Percentiles rank a stretch among this genome's conserved stretches.
Evolutionary conservation across 2,113 vertebrate genomes (phyloP).

Genomic region (Nipponia nippon): DNA sequence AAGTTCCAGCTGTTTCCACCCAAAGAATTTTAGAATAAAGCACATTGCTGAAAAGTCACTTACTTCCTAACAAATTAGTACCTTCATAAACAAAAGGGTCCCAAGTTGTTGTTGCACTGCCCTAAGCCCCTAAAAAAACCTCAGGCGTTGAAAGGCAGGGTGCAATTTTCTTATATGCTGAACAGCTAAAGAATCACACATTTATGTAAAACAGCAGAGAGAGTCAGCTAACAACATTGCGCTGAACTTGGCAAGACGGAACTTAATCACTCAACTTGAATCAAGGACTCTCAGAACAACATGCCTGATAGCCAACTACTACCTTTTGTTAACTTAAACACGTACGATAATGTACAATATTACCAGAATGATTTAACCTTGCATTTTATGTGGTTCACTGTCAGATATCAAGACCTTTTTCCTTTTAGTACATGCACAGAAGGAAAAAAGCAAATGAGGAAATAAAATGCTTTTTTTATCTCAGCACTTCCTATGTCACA

Average conservation of each 20-base stretch:
- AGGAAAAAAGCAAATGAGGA: background rate
- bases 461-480: background rate
- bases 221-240: background rate
- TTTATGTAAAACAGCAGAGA: background rate
- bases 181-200: background rate
- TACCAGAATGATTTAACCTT: background rate
- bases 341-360: rapidly evolving
- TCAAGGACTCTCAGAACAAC: background rate
- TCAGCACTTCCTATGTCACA: background rate
- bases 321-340: background rate
- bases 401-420: background rate
- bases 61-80: background rate
- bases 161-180: background rate
- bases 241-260: rapidly evolving
- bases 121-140: background rate
- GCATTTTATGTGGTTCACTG: background rate
- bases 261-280: background rate
- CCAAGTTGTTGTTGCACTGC: rapidly evolving
- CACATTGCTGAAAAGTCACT: background rate
- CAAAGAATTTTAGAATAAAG: background rate
- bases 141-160: background rate
- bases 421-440: background rate
- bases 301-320: background rate
- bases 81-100: background rate
- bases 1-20: background rate